Percentiles rank a stretch among this genome's conserved stretches.
Evolutionary conservation across 1,140 invertebrate genomes (phyloP).

Genomic region (Drosophila micromelanica): DNA sequence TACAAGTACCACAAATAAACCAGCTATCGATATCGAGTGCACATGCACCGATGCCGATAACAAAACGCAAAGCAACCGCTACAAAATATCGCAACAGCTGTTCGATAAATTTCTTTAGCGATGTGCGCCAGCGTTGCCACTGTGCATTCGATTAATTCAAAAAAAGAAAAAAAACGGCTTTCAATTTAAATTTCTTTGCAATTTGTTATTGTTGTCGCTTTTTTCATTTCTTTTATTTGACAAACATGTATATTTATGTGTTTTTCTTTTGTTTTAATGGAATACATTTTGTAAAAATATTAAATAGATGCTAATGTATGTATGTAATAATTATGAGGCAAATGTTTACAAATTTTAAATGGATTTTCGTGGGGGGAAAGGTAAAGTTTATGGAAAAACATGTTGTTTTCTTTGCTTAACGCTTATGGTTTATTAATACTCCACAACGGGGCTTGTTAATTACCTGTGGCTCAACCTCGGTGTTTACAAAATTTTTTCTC

Average conservation of each 20-base stretch:
- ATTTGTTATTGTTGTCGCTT: not conserved
- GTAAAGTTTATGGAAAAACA: conserved; percentile 23
- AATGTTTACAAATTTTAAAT: conserved; percentile 56
- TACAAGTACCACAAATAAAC: conserved; percentile 43
- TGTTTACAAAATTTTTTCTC: conserved; percentile 41
- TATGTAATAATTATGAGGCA: conserved; percentile 67
- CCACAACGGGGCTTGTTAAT: conserved; percentile 35
- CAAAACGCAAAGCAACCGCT: not conserved
- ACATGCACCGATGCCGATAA: conserved; percentile 18
- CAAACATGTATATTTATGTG: conserved; percentile 30
- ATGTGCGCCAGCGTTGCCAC: conserved; percentile 8
- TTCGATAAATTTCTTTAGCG: not conserved
- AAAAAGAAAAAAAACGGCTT: not conserved
- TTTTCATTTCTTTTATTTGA: conserved; percentile 29
- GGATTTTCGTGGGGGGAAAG: no score
- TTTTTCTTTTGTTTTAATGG: conserved; percentile 55
- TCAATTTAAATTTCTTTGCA: conserved; percentile 6
- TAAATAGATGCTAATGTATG: conserved; percentile 62
- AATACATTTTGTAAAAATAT: conserved; percentile 77
- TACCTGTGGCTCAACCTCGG: conserved; percentile 60
- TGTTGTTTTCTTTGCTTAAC: conserved; percentile 40
- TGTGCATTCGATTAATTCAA: no score
- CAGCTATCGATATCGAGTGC: conserved; percentile 44
- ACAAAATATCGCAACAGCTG: not conserved
- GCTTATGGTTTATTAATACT: conserved; percentile 53